Conservation (phyloP, 2,113 vertebrate genomes). For the Pterocles gutturalis region DNA sequence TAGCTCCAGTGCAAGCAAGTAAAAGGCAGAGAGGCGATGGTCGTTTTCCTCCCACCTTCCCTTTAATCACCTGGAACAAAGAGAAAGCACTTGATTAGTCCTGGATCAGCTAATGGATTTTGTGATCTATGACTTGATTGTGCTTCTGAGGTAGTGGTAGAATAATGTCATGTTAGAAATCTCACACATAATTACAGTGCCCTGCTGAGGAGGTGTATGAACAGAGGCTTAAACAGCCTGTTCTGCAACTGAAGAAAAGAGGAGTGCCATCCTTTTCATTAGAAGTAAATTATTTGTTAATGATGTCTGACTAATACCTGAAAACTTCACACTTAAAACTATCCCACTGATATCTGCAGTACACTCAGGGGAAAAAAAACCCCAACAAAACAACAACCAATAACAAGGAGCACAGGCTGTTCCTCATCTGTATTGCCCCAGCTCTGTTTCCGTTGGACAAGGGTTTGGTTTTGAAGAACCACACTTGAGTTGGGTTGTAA, state of each 20-base stretch:
- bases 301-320: not conserved
- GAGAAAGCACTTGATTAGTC: not conserved
- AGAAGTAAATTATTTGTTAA: not conserved
- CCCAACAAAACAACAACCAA: rapidly evolving
- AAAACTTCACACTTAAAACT: too few species aligned
- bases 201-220: not conserved
- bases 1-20: not conserved
- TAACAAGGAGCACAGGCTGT: too few species aligned
- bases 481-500: not conserved
- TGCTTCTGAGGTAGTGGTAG: not conserved
- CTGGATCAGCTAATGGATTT: not conserved
- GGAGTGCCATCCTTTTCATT: rapidly evolving
- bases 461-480: not conserved
- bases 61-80: not conserved
- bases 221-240: not conserved
- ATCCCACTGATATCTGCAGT: not conserved
- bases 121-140: not conserved
- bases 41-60: not conserved
- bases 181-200: not conserved
- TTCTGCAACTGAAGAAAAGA: not conserved
- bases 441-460: not conserved
- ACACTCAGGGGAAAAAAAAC: not conserved
- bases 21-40: not conserved
- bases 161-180: not conserved
- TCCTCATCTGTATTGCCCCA: not conserved